Conservation (phyloP, 1,140 invertebrate genomes). For the Orchestia grillus region DNA sequence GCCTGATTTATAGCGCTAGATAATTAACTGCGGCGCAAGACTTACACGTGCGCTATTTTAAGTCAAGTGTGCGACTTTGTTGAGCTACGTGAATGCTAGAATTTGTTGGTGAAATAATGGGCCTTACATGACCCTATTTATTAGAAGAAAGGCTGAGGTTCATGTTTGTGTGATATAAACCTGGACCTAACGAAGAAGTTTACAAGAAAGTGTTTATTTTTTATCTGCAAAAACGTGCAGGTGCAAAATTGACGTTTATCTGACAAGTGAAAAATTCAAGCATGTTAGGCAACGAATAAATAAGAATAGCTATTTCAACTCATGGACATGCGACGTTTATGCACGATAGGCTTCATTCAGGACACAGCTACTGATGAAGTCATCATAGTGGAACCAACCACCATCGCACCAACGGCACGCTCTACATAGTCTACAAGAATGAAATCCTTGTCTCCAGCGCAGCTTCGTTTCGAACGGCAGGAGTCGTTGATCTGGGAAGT, state of each 20-base stretch:
- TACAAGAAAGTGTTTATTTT: not conserved
- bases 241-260: not conserved
- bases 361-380: not conserved
- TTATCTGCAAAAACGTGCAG: not conserved
- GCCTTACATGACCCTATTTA: not conserved
- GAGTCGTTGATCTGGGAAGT: no score
- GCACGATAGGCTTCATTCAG: not conserved
- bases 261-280: not conserved
- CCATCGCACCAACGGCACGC: not conserved
- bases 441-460: no score
- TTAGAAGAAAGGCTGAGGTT: not conserved
- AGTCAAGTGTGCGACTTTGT: not conserved
- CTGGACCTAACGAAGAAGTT: not conserved
- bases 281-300: not conserved
- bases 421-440: no score
- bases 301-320: not conserved
- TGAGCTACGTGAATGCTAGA: not conserved
- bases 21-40: constrained; percentile 35
- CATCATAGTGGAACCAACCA: not conserved
- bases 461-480: no score
- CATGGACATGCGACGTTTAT: not conserved
- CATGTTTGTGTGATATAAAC: not conserved
- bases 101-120: not conserved
- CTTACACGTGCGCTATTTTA: not conserved
- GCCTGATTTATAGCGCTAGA: constrained; percentile 13